Conservation (phyloP, 2,797 vertebrate genomes). For the Myotis myotis region DNA sequence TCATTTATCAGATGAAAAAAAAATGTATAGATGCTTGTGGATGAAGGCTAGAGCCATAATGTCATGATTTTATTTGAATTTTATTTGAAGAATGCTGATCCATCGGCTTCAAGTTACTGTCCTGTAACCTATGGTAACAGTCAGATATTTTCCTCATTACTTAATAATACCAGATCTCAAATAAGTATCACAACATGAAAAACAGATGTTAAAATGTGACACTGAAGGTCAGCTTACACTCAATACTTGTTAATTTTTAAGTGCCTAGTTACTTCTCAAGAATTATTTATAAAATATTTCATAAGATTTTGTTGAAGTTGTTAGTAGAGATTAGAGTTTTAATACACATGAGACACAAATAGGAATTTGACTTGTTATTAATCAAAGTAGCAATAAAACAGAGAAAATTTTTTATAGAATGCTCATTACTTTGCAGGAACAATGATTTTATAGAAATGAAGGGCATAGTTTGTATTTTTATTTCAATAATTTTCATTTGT, state of each 20-base stretch:
- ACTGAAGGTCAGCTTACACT: slow-evolving; percentile 61
- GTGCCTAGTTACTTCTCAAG: slow-evolving; percentile 67
- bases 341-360: slow-evolving; percentile 55
- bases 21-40: slow-evolving; percentile 52
- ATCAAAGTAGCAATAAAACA: slow-evolving; percentile 47
- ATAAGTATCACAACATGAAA: slow-evolving; percentile 77
- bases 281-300: slow-evolving; percentile 63
- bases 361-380: slow-evolving; percentile 46
- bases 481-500: slow-evolving; percentile 5
- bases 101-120: slow-evolving; percentile 60
- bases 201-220: slow-evolving; percentile 76
- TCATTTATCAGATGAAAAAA: slow-evolving; percentile 74
- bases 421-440: neutral
- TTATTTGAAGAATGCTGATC: slow-evolving; percentile 64
- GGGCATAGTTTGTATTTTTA: slow-evolving; percentile 1
- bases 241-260: slow-evolving; percentile 65
- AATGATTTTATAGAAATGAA: slow-evolving; percentile 35
- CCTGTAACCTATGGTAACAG: slow-evolving; percentile 66
- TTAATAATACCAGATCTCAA: slow-evolving; percentile 77
- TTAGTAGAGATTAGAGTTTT: slow-evolving; percentile 27
- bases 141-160: slow-evolving; percentile 66
- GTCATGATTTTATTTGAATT: slow-evolving; percentile 72
- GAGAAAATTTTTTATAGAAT: slow-evolving; percentile 22
- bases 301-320: slow-evolving; percentile 52
- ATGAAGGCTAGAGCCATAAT: slow-evolving; percentile 70